Evolutionary conservation across 2,888 invertebrate species (phyloP), one percentile per base, ranked within the genome.

Genomic region (Lasioglossum oenotherae): DNA sequence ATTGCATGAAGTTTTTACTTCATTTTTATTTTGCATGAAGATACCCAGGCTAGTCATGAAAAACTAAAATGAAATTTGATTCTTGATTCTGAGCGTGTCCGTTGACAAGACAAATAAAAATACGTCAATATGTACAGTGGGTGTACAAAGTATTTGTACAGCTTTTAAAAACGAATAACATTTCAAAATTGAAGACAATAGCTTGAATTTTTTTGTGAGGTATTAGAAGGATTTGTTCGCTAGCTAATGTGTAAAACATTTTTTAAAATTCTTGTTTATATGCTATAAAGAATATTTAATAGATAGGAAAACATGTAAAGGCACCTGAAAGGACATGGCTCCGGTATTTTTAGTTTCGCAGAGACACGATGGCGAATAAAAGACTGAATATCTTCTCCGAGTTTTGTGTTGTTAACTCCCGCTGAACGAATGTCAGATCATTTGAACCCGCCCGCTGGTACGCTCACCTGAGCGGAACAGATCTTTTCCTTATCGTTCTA

Each of bases 401-500:
- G 31, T 16, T 64, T 64, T 64, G 64, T 31, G 64, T 31, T 31
- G 64, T 31, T 64, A 3, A 31, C 31, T 64, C 64, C 64, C 64
- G 64, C 64, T 64, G 64, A 64, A 64, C 64, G 64, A 19, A 8
- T 35, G 49, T 35, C 74, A 35, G 49, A 49, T 12, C 64, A 31
- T 64, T 64, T 64, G 31, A 31, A 64, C 64, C 19, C 64, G 64
- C 31, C 64, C 16, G 31, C 64, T 64, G 64, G 64, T 64, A 31
- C 31, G 64, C 64, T 64, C 64, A 64, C 64, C 64, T 64, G 64
- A 64, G 64, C 64, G 64, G 64, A 64, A 64, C 64, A 31, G 64
- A 64, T 64, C 64, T 64, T 64, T 64, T 64, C 64, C 64, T 64
- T 64, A 64, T 64, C 64, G 64, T 64, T 64, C 64, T 64, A 64